These are phyloP conservation scores for Leptogaster cylindrica DNA, from an alignment of 2,888 invertebrate genomes.

Conservation along the genomic window DNA sequence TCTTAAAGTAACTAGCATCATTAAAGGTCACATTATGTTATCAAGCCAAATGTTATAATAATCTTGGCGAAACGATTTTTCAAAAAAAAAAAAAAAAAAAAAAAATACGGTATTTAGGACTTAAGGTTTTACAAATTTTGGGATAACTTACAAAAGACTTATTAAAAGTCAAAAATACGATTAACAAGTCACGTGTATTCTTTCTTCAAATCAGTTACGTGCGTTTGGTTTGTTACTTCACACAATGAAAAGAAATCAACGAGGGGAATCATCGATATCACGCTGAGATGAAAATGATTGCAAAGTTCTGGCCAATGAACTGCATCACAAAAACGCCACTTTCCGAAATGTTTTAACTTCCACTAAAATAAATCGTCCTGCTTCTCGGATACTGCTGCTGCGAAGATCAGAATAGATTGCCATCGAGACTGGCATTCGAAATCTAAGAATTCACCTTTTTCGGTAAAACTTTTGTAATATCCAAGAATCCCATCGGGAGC, in stretches of 20 bases:
- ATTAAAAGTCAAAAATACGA: background rate
- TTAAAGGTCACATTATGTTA: no score
- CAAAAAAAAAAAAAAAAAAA: no score
- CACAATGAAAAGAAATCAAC: no score
- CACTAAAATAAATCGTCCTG: constrained; percentile 9
- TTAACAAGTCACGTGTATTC: background rate
- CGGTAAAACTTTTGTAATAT: constrained; percentile 25
- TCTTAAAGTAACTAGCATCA: no score
- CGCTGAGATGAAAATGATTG: constrained; percentile 37
- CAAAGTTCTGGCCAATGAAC: constrained; percentile 38
- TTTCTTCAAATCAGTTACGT: no score
- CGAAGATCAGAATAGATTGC: background rate
- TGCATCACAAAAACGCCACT: constrained; percentile 26
- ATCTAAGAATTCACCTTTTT: constrained; percentile 14
- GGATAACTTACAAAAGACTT: no score
- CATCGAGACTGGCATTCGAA: constrained; percentile 17
- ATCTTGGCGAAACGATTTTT: no score
- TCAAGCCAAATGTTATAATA: no score
- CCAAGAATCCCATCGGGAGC: constrained; percentile 33
- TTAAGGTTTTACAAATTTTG: no score
- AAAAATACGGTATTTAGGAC: no score
- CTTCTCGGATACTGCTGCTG: constrained; percentile 12
- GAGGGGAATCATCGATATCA: no score
- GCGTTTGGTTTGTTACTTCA: no score
- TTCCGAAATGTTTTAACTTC: constrained; percentile 31